These are phyloP conservation scores for Lampris megalopsis DNA, from an alignment of 2,113 vertebrate genomes.

Conservation along the genomic window DNA sequence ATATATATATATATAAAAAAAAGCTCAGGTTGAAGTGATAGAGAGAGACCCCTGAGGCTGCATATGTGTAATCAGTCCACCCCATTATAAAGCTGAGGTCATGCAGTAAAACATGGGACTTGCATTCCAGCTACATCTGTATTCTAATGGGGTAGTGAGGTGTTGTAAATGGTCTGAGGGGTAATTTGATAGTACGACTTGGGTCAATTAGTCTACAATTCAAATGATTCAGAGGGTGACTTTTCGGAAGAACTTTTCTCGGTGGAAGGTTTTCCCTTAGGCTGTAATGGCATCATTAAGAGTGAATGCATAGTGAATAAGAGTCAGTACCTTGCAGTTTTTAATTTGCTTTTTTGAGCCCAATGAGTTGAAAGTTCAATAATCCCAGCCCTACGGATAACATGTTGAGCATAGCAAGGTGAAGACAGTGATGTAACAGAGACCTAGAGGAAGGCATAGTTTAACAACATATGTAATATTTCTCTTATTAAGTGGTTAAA, in stretches of 20 bases:
- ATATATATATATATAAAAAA: background rate
- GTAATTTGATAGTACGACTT: slow-evolving; percentile 44
- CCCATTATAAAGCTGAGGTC: slow-evolving; percentile 11
- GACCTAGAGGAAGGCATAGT: background rate
- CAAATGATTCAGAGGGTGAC: slow-evolving; percentile 46
- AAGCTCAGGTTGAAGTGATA: background rate
- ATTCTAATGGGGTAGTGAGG: slow-evolving; percentile 24
- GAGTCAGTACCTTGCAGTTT: too few species aligned
- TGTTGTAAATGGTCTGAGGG: slow-evolving; percentile 28
- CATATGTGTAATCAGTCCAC: too few species aligned
- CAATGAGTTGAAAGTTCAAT: background rate
- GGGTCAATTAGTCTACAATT: slow-evolving; percentile 52
- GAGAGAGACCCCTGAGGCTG: background rate
- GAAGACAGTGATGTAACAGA: background rate
- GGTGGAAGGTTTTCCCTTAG: slow-evolving; percentile 33
- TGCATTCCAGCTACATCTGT: slow-evolving; percentile 25
- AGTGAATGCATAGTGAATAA: background rate
- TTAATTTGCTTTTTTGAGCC: too few species aligned
- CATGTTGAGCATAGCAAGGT: too few species aligned
- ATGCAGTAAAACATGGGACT: slow-evolving; percentile 30
- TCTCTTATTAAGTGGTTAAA: background rate
- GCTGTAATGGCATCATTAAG: slow-evolving; percentile 31
- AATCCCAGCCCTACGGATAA: too few species aligned
- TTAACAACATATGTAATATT: background rate
- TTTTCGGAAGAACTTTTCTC: slow-evolving; percentile 34